Evolutionary conservation across 2,113 vertebrate species (phyloP), one percentile per base, ranked within the genome.

Genomic region (Todiramphus saurophagus): DNA sequence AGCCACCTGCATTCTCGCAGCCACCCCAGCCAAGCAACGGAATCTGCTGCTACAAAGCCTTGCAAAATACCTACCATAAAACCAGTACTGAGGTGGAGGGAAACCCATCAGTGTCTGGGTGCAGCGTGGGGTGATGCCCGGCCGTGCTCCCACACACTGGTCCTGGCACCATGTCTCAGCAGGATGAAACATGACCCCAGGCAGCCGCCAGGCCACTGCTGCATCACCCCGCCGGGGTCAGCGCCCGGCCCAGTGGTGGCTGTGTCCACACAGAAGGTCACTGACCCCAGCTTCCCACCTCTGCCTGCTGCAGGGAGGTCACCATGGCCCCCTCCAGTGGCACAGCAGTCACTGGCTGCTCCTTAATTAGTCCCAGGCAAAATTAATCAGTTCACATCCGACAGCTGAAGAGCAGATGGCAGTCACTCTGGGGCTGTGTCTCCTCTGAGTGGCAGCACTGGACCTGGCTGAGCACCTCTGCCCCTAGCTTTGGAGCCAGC

Each of bases 301-400:
- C 89, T 83, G 91, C 86, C 66, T 73, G 44, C 59, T 5, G 3
- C 59, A 0, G 73, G 75, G 86, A 90, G 93, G 87, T 96, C 94
- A 95, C 33, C 9, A 1, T 0, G 0, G 1, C 28, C n/a, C 33
- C 69, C 30, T 56, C 46, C 1, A 0, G 43, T n/a, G 0, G 56
- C 93, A 55, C 85, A 90, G 88, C 28, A 0, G 63, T 85, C 0
- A 0, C 77, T 91, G 80, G 76, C 91, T 94, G 91, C 83, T 84
- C 62, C 70, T 69, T 97, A 97, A 96, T 97, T 95, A 94, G 94
- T 93, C 66, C 95, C 96, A 97, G 95, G 66, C 94, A 89, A 95
- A 96, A 96, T 97, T 91, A 96, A 97, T 97, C 91, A 93, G 74
- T 93, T 82, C 89, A 96, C 93, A 96, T 96, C 96, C 58, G 93